A percentile compares a stretch with the other conserved stretches of the same genome.
phyloP scores from a whole-genome alignment of 2,888 invertebrate species.

The Drosophila kambysellisi region DNA sequence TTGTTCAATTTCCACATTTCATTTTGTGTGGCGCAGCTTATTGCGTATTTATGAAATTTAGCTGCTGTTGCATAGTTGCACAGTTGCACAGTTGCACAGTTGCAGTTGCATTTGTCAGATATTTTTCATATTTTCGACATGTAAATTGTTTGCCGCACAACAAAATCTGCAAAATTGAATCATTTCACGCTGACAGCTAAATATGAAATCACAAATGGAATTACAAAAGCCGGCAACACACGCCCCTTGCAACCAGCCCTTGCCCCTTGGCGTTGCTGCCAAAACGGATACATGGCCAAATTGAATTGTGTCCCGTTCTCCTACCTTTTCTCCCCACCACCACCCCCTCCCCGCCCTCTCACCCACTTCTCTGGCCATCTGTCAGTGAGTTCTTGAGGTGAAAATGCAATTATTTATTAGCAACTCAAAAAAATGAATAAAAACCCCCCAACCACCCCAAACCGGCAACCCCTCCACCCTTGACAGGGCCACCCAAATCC shows the following conservation, averaged over 20 bases:
- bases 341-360: neutral
- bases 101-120: constrained; percentile 25
- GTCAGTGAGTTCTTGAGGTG: constrained; percentile 78
- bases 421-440: constrained; percentile 27
- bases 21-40: neutral
- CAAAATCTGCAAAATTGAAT: constrained; percentile 74
- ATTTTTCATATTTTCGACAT: constrained; percentile 49
- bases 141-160: constrained; percentile 59
- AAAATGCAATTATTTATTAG: constrained; percentile 81
- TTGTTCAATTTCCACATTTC: neutral
- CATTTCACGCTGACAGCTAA: constrained; percentile 78
- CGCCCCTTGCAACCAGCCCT: neutral
- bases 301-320: constrained; percentile 68
- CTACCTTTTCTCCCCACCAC: constrained; percentile 1
- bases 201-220: constrained; percentile 77
- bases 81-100: constrained; percentile 12
- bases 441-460: neutral
- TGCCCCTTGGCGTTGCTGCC: constrained; percentile 29
- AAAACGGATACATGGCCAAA: constrained; percentile 75
- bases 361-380: constrained; percentile 38
- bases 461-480: neutral
- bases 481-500: constrained; percentile 32
- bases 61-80: constrained; percentile 24
- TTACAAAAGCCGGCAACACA: constrained; percentile 65
- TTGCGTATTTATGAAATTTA: neutral